Percentiles rank a stretch among this genome's conserved stretches.
These are phyloP conservation scores for Syrmaticus mikado DNA, from an alignment of 2,113 vertebrate species.

Conservation along the genomic window DNA sequence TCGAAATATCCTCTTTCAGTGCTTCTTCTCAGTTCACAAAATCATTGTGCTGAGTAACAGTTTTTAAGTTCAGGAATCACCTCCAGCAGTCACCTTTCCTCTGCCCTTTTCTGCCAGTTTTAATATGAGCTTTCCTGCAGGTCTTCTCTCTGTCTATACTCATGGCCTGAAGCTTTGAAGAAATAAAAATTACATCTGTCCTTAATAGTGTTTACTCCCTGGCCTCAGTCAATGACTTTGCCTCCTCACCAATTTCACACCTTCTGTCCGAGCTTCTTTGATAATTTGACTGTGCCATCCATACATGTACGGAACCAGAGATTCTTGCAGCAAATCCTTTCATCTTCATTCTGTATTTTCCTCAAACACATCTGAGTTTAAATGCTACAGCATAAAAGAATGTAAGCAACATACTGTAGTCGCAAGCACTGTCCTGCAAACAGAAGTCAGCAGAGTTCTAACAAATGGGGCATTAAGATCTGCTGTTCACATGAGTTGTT, in stretches of 20 bases:
- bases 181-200: not conserved
- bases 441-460: not conserved
- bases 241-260: not conserved
- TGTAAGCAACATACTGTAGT: not conserved
- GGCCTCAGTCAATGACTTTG: not conserved
- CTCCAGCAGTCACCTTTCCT: not conserved
- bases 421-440: not conserved
- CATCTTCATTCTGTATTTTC: rapidly evolving
- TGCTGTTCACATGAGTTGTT: not conserved
- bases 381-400: not conserved
- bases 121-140: not conserved
- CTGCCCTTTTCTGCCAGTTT: not conserved
- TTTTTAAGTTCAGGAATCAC: not conserved
- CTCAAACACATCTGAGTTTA: not conserved
- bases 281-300: not conserved
- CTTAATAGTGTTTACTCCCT: not conserved
- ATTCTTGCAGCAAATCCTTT: not conserved
- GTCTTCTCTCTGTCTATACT: not conserved
- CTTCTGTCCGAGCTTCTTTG: not conserved
- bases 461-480: not conserved
- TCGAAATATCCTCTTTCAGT: not conserved
- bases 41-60: not conserved
- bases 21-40: not conserved
- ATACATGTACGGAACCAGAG: not conserved
- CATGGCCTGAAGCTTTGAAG: not conserved